These are phyloP conservation scores for Ectropis grisescens DNA, from an alignment of 1,140 invertebrate genomes.

Conservation along the genomic window DNA sequence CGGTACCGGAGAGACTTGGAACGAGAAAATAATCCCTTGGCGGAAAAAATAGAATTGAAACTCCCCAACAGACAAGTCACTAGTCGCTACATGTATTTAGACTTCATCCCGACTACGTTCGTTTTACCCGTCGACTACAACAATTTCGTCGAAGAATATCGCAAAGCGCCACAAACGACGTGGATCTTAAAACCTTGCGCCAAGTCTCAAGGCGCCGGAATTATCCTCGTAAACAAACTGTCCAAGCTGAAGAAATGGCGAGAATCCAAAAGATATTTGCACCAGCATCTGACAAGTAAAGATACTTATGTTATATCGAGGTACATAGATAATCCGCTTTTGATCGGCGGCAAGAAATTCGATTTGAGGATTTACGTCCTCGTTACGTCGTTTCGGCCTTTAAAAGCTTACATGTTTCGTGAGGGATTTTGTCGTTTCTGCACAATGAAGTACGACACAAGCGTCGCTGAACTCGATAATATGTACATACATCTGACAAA, in stretches of 20 bases:
- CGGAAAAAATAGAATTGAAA: constrained; percentile 74
- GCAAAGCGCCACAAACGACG: constrained; percentile 91
- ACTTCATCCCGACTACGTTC: constrained; percentile 95
- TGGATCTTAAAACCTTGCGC: constrained; percentile 87
- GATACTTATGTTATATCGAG: constrained; percentile 92
- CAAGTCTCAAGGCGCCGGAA: constrained; percentile 79
- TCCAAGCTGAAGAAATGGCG: constrained; percentile 90
- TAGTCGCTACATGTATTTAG: constrained; percentile 85
- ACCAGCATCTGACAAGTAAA: constrained; percentile 64
- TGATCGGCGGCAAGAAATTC: constrained; percentile 92
- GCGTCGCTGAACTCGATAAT: constrained; percentile 83
- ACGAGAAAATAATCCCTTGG: constrained; percentile 88
- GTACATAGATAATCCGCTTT: constrained; percentile 87
- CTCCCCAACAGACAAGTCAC: constrained; percentile 76
- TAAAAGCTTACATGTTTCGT: constrained; percentile 87
- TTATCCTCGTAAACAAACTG: constrained; percentile 90
- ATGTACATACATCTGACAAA: constrained; percentile 92
- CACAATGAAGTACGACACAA: constrained; percentile 85
- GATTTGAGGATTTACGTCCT: constrained; percentile 87
- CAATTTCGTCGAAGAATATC: constrained; percentile 96
- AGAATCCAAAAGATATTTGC: constrained; percentile 75
- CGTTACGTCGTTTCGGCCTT: constrained; percentile 85
- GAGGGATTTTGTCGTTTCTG: constrained; percentile 85
- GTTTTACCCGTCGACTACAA: constrained; percentile 96
- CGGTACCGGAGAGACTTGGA: constrained; percentile 93